phyloP scores from a whole-genome alignment of 1,140 invertebrate genomes.

The Eulimnadia texana region DNA sequence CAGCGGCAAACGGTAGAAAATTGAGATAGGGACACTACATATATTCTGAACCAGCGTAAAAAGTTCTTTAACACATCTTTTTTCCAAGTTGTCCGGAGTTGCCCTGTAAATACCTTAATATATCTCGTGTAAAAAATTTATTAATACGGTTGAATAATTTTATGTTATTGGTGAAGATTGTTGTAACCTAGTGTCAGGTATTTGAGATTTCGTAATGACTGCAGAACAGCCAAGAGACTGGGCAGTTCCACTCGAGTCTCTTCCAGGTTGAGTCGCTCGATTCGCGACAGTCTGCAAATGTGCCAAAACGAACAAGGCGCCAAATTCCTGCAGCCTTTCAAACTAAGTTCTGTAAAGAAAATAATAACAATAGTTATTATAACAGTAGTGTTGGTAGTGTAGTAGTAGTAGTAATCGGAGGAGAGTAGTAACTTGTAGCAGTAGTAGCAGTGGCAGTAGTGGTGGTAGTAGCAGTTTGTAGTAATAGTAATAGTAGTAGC shows the following conservation, averaged over 20 bases:
- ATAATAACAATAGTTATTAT: neutral
- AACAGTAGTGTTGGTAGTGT: neutral
- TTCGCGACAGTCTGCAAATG: neutral
- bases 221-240: neutral
- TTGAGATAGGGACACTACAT: too few species aligned
- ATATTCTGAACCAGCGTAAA: too few species aligned
- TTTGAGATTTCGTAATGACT: neutral
- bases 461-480: too few species aligned
- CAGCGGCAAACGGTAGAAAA: too few species aligned
- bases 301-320: neutral
- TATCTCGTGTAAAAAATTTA: neutral
- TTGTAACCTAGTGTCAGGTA: slow-evolving; percentile 1
- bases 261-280: slow-evolving; percentile 1
- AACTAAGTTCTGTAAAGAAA: neutral
- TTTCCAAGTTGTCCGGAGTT: neutral
- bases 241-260: neutral
- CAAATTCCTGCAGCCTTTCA: neutral
- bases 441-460: too few species aligned
- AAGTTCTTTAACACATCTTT: too few species aligned
- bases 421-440: too few species aligned
- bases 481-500: too few species aligned
- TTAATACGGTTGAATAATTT: neutral
- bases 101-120: neutral
- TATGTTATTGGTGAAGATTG: neutral
- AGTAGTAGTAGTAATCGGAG: too few species aligned